phyloP scores from a whole-genome alignment of 2,888 invertebrate genomes.

The Tholera decimalis region DNA sequence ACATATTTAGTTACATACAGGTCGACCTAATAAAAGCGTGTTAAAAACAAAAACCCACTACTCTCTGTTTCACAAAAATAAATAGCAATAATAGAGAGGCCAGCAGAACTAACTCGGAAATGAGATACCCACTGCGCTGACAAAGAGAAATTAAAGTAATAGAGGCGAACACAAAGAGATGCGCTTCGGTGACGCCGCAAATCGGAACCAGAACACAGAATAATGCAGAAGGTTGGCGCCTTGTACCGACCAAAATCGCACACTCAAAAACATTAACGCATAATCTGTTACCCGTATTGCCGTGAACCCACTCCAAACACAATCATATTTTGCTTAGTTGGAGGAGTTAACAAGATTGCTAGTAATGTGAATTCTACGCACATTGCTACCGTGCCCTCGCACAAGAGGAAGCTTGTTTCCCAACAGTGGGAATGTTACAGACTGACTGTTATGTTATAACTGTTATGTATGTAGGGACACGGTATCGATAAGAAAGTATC shows the following conservation, averaged over 20 bases:
- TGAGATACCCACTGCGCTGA: constrained; percentile 51
- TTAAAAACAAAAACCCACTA: constrained; percentile 1
- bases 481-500: too few relatives aligned
- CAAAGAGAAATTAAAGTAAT: constrained; percentile 72
- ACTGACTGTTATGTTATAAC: too few relatives aligned
- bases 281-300: background rate
- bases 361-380: too few relatives aligned
- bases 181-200: constrained; percentile 66
- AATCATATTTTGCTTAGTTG: too few relatives aligned
- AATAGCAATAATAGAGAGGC: constrained; percentile 41
- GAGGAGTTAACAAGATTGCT: too few relatives aligned
- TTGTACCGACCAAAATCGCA: background rate
- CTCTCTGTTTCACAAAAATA: constrained; percentile 37
- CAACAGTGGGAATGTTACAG: too few relatives aligned
- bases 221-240: constrained; percentile 3
- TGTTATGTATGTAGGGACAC: too few relatives aligned
- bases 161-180: constrained; percentile 52
- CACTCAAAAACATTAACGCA: background rate
- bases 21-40: too few relatives aligned
- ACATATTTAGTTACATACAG: too few relatives aligned
- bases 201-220: constrained; percentile 67
- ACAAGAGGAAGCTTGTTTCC: too few relatives aligned
- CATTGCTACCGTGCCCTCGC: too few relatives aligned
- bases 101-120: constrained; percentile 55
- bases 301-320: too few relatives aligned